Evolutionary conservation across 2,797 vertebrate species (phyloP).

Genomic region (Moxostoma hubbsi): DNA sequence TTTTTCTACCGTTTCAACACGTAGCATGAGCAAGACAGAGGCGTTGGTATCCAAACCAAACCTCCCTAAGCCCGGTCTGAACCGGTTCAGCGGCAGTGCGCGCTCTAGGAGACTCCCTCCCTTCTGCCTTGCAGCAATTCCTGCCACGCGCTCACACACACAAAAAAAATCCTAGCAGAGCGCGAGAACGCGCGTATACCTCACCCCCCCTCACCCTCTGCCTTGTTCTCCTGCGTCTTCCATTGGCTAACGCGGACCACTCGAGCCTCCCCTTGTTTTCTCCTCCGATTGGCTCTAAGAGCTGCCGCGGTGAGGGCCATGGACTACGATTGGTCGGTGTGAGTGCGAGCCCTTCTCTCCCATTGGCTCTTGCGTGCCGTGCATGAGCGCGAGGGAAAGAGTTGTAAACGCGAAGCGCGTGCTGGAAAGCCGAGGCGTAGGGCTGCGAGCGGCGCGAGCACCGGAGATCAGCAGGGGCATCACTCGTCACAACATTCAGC

Average conservation of each 20-base stretch:
- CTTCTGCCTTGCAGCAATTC: slow-evolving; percentile 42
- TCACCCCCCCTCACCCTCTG: slow-evolving; percentile 25
- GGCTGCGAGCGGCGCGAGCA: slow-evolving; percentile 72
- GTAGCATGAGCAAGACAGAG: slow-evolving; percentile 51
- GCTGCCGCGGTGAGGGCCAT: neutral
- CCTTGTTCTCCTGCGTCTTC: neutral
- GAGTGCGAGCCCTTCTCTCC: slow-evolving; percentile 20
- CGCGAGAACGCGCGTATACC: slow-evolving; percentile 42
- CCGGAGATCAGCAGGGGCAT: slow-evolving; percentile 72
- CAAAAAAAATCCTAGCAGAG: neutral
- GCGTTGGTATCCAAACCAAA: slow-evolving; percentile 65
- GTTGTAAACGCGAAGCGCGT: slow-evolving; percentile 79
- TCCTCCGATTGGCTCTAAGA: slow-evolving; percentile 55
- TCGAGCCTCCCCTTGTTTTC: slow-evolving; percentile 64
- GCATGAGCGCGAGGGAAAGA: slow-evolving; percentile 67
- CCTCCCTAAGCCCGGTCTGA: slow-evolving; percentile 78
- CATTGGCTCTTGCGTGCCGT: slow-evolving; percentile 60
- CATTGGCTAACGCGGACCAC: slow-evolving; percentile 62
- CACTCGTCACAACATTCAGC: slow-evolving; percentile 34
- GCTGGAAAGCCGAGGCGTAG: slow-evolving; percentile 59
- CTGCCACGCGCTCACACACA: slow-evolving; percentile 65
- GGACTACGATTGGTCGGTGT: slow-evolving; percentile 65
- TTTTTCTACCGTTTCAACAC: slow-evolving; percentile 66
- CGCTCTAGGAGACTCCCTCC: slow-evolving; percentile 67
- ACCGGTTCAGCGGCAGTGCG: slow-evolving; percentile 80